These are phyloP conservation scores for Caenorhabditis sp. DNA, from an alignment of 2,888 invertebrate species.

Conservation along the genomic window DNA sequence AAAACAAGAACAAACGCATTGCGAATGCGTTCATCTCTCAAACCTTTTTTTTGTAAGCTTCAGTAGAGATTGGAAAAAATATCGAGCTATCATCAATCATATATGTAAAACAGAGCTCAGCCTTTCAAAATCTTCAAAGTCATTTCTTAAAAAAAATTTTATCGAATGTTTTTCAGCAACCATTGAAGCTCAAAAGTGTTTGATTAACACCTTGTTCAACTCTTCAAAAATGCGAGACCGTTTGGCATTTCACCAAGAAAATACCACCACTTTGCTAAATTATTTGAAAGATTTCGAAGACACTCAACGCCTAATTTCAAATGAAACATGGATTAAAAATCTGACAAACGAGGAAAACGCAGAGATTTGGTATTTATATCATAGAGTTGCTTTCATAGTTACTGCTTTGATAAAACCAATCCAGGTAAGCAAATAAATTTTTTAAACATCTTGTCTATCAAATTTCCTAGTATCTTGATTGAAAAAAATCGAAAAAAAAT, in stretches of 20 bases:
- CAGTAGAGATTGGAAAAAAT: too few species aligned
- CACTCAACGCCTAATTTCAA: constrained; percentile 2
- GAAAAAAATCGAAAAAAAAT: too few species aligned
- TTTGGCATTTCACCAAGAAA: neutral
- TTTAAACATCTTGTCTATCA: too few species aligned
- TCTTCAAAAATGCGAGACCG: neutral
- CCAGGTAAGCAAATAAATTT: constrained; percentile 38
- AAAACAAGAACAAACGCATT: too few species aligned
- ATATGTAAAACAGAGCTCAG: too few species aligned
- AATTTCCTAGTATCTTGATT: too few species aligned
- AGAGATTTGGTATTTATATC: constrained; percentile 49
- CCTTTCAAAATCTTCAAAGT: too few species aligned
- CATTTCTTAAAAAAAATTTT: constrained; percentile 72
- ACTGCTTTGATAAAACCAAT: constrained; percentile 38
- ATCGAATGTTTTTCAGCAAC: neutral
- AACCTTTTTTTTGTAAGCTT: too few species aligned
- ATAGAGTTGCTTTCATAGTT: constrained; percentile 50
- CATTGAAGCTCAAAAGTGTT: neutral
- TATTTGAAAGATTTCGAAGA: constrained; percentile 14
- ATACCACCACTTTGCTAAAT: constrained; percentile 4
- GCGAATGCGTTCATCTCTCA: too few species aligned
- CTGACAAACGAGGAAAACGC: neutral
- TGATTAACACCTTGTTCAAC: neutral
- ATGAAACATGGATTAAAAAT: constrained; percentile 5
- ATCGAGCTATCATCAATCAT: too few species aligned